Percentiles rank a stretch among this genome's conserved stretches.
phyloP scores from a whole-genome alignment of 2,888 invertebrate genomes.

The Sesia apiformis region DNA sequence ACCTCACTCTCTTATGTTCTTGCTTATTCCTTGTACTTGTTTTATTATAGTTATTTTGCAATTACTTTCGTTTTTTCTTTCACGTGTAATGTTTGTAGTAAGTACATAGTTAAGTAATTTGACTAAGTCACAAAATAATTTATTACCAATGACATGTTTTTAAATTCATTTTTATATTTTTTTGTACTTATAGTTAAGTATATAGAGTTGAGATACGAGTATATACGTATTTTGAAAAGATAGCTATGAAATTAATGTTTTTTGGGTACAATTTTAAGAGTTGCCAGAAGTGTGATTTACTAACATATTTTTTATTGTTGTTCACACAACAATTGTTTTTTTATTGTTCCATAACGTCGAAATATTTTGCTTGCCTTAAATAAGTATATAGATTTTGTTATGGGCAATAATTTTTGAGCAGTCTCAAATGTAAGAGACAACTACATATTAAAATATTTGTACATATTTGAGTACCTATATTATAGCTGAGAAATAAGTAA shows the following conservation, averaged over 20 bases:
- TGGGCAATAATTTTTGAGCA: neutral
- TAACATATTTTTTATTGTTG: constrained; percentile 40
- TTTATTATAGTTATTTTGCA: constrained; percentile 17
- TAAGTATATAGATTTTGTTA: neutral
- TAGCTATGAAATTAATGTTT: constrained; percentile 38
- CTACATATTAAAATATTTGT: no score
- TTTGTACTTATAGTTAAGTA: constrained; percentile 45
- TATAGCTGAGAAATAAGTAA: no score
- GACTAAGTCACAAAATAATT: constrained; percentile 74
- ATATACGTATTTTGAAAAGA: constrained; percentile 34
- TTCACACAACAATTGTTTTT: constrained; percentile 10
- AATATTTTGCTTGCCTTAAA: neutral
- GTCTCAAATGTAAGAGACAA: neutral
- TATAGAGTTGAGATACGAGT: constrained; percentile 44
- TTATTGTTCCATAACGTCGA: neutral
- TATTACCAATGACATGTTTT: constrained; percentile 74
- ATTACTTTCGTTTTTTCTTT: no score
- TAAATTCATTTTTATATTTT: constrained; percentile 56
- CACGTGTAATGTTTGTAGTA: constrained; percentile 6
- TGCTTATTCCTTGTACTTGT: constrained; percentile 33
- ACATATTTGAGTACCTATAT: no score
- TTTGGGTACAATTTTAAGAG: constrained; percentile 39
- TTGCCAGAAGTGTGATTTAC: constrained; percentile 63
- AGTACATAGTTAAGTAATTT: constrained; percentile 48
- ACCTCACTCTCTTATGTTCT: constrained; percentile 48